Conservation (phyloP, 2,888 invertebrate species). For the Lycia hirtaria region DNA sequence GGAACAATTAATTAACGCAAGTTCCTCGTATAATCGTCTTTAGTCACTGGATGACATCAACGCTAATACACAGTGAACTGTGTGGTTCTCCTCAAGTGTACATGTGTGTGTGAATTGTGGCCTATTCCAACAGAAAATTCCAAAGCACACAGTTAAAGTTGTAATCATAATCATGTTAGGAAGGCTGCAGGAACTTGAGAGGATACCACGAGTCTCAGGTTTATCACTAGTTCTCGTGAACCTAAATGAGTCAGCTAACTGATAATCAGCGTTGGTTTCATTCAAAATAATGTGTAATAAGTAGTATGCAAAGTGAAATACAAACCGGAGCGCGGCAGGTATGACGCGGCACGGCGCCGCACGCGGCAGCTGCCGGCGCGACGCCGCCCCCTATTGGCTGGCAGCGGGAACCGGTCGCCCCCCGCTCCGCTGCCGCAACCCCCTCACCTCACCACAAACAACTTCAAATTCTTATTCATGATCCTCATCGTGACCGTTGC, state of each 20-base stretch:
- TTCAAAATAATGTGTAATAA: conserved; percentile 72
- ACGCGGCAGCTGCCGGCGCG: conserved; percentile 75
- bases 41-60: conserved; percentile 51
- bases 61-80: conserved; percentile 23
- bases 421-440: conserved; percentile 57
- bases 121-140: conserved; percentile 48
- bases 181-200: conserved; percentile 39
- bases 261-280: conserved; percentile 67
- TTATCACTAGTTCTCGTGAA: conserved; percentile 52
- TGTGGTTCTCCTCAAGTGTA: conserved; percentile 29
- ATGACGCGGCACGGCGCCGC: conserved; percentile 64
- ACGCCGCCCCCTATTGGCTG: conserved; percentile 75
- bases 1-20: conserved; percentile 26
- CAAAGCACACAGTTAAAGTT: conserved; percentile 46
- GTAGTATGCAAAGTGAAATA: conserved; percentile 68
- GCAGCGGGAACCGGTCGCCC: conserved; percentile 72
- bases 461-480: conserved; percentile 85
- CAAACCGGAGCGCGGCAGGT: conserved; percentile 66
- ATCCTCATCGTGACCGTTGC: conserved; percentile 79
- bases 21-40: conserved; percentile 30
- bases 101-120: conserved; percentile 34
- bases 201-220: conserved; percentile 40
- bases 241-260: conserved; percentile 60
- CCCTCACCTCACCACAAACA: conserved; percentile 66
- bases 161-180: conserved; percentile 24